Evolutionary conservation across 2,888 invertebrate genomes (phyloP).

Genomic region (Eupithecia subumbrata): DNA sequence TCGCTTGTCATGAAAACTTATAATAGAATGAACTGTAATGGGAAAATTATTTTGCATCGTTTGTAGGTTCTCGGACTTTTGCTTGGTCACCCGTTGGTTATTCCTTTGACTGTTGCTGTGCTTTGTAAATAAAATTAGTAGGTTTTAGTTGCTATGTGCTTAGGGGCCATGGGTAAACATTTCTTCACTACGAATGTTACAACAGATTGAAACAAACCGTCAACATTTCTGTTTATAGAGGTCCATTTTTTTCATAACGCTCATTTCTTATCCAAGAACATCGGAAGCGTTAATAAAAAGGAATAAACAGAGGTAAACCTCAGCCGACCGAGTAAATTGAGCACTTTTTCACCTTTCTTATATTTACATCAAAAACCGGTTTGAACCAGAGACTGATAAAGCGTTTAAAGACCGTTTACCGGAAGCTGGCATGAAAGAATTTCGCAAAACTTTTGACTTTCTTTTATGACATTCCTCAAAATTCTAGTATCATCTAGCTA

Average conservation of each 20-base stretch:
- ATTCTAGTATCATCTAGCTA: background rate
- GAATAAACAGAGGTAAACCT: slow-evolving; percentile 51
- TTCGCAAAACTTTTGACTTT: background rate
- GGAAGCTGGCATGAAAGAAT: background rate
- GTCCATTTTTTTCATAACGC: slow-evolving; percentile 44
- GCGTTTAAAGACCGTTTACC: background rate
- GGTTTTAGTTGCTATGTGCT: background rate
- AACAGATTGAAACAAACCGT: slow-evolving; percentile 35
- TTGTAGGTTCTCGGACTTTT: slow-evolving; percentile 16
- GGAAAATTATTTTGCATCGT: slow-evolving; percentile 35
- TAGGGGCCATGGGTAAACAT: background rate
- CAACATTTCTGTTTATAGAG: slow-evolving; percentile 41
- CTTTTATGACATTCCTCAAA: background rate
- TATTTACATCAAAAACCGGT: slow-evolving; percentile 23
- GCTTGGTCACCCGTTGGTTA: background rate
- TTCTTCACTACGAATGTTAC: slow-evolving; percentile 19
- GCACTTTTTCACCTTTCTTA: slow-evolving; percentile 55
- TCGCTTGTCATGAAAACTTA: slow-evolving; percentile 55
- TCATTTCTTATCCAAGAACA: slow-evolving; percentile 45
- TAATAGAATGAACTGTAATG: slow-evolving; percentile 45
- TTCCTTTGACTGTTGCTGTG: background rate
- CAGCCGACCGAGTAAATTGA: slow-evolving; percentile 52
- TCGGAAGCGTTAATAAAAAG: slow-evolving; percentile 48
- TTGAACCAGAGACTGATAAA: background rate
- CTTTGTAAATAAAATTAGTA: background rate